Percentiles rank a stretch among this genome's conserved stretches.
phyloP scores from a whole-genome alignment of 2,113 vertebrate genomes.

The Rafetus swinhoei region DNA sequence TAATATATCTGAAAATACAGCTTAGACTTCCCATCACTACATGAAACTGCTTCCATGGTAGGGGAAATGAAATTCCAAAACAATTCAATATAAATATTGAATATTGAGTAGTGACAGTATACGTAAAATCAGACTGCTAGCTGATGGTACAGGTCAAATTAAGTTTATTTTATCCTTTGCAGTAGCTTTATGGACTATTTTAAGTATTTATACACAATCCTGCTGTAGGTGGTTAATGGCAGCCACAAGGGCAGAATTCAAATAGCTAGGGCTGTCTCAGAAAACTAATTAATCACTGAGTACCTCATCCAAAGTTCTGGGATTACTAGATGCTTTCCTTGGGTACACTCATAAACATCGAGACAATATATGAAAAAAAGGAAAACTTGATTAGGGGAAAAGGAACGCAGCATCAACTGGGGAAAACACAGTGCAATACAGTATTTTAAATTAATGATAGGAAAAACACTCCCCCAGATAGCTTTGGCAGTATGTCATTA shows the following conservation, averaged over 20 bases:
- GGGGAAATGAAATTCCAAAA: not conserved
- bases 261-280: not conserved
- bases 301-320: not conserved
- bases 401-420: not conserved
- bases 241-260: not conserved
- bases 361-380: too few species aligned
- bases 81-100: not conserved
- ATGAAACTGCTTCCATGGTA: not conserved
- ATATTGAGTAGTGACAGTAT: not conserved
- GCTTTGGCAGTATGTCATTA: not conserved
- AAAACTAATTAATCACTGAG: not conserved
- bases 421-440: not conserved
- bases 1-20: not conserved
- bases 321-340: not conserved
- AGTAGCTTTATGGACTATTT: not conserved
- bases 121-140: not conserved
- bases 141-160: not conserved
- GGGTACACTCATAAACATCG: not conserved
- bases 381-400: not conserved
- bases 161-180: not conserved
- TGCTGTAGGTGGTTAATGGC: not conserved
- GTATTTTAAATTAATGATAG: not conserved
- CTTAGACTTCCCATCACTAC: not conserved
- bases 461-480: not conserved
- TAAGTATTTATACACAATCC: not conserved